Evolutionary conservation across 2,888 invertebrate genomes (phyloP).

Genomic region (Abrostola tripartita): DNA sequence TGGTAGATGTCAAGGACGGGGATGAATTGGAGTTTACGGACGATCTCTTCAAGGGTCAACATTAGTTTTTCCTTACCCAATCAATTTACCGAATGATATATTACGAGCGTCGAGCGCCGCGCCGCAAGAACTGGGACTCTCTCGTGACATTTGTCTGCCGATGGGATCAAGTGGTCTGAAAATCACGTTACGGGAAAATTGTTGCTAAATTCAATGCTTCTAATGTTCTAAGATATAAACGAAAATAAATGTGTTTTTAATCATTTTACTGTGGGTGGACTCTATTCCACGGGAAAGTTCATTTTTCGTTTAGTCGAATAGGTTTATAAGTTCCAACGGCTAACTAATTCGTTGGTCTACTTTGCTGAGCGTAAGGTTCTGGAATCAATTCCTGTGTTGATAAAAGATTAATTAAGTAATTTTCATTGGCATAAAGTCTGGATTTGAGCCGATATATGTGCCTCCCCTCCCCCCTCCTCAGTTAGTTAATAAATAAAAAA

Average conservation of each 20-base stretch:
- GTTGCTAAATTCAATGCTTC: slow-evolving; percentile 14
- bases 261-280: neutral
- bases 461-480: no score
- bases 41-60: slow-evolving; percentile 45
- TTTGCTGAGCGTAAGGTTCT: no score
- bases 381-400: no score
- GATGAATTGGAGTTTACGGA: slow-evolving; percentile 42
- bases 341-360: no score
- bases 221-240: slow-evolving; percentile 16
- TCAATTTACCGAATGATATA: slow-evolving; percentile 36
- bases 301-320: neutral
- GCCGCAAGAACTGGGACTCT: slow-evolving; percentile 8
- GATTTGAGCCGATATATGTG: no score
- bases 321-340: neutral
- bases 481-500: no score
- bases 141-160: slow-evolving; percentile 17
- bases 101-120: no score
- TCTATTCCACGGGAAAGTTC: no score
- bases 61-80: slow-evolving; percentile 34
- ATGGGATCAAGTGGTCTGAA: slow-evolving; percentile 27
- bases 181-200: slow-evolving; percentile 37
- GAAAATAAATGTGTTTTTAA: neutral
- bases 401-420: no score
- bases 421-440: no score
- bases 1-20: slow-evolving; percentile 23